phyloP scores from a whole-genome alignment of 2,113 vertebrate genomes.

The Siphamia tubifer region DNA sequence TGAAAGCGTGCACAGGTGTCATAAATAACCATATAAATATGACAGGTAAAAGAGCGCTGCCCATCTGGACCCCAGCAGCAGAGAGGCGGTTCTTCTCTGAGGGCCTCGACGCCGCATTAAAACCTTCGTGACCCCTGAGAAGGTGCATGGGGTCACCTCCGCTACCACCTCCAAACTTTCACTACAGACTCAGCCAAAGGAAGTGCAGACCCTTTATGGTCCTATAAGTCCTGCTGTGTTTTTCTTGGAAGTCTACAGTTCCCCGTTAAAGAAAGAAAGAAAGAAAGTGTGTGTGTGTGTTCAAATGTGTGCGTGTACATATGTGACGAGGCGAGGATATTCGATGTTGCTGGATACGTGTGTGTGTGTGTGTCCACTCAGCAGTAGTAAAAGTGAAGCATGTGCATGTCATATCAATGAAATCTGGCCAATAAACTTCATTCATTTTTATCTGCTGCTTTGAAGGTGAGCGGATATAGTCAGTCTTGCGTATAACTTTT shows the following conservation, averaged over 20 bases:
- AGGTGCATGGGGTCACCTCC: constrained; percentile 34
- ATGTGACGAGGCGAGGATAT: not conserved
- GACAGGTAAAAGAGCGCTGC: constrained; percentile 46
- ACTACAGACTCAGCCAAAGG: constrained; percentile 9
- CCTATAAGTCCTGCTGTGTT: constrained; percentile 33
- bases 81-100: not conserved
- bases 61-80: constrained; percentile 55
- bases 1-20: constrained; percentile 35
- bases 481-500: constrained; percentile 30
- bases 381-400: constrained; percentile 36
- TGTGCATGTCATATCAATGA: constrained; percentile 36
- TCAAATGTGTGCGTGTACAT: not conserved
- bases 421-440: constrained; percentile 16
- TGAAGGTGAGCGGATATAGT: constrained; percentile 29
- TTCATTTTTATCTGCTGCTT: constrained; percentile 22
- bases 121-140: constrained; percentile 22
- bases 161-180: not conserved
- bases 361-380: not conserved
- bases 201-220: constrained; percentile 37
- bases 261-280: not conserved
- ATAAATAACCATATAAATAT: constrained; percentile 50
- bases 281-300: not conserved
- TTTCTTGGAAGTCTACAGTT: constrained; percentile 34
- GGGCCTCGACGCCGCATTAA: constrained; percentile 16
- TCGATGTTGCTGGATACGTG: constrained; percentile 9